These are phyloP conservation scores for Hydrozoanthus gracilis DNA, from an alignment of 92 coral and sea anemone genomes.

Conservation along the genomic window DNA sequence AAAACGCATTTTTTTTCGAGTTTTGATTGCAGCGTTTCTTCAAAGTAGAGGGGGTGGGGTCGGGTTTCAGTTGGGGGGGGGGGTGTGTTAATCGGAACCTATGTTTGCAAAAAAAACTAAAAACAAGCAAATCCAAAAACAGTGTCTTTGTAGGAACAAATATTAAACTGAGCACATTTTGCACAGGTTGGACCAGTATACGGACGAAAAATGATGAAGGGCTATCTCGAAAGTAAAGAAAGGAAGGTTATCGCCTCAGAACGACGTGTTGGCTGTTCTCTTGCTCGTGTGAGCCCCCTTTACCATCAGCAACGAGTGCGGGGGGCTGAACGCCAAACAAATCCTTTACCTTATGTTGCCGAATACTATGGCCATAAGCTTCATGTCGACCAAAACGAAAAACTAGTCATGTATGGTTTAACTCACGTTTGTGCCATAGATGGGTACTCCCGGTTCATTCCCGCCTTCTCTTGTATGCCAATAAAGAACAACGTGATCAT, in stretches of 20 bases:
- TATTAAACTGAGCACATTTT: too few species aligned
- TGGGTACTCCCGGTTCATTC: constrained; percentile 55
- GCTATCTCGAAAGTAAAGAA: constrained; percentile 53
- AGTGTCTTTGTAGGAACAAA: too few species aligned
- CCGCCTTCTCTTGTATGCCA: constrained; percentile 59
- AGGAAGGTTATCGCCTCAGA: constrained; percentile 44
- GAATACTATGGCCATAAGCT: constrained; percentile 57
- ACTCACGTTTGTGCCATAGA: constrained; percentile 63
- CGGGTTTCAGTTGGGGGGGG: too few species aligned
- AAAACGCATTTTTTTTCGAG: neutral
- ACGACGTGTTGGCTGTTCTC: constrained; percentile 48
- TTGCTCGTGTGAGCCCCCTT: constrained; percentile 36
- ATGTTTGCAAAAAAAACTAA: too few species aligned
- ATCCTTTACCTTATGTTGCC: constrained; percentile 55
- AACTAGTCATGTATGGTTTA: constrained; percentile 53
- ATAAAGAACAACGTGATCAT: constrained; percentile 60
- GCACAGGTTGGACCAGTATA: constrained; percentile 58
- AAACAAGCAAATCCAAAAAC: too few species aligned
- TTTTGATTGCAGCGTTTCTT: neutral
- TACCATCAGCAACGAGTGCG: constrained; percentile 38
- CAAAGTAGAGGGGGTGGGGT: too few species aligned
- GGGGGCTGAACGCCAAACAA: constrained; percentile 50
- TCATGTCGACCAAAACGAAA: constrained; percentile 54
- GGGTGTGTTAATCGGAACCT: too few species aligned
- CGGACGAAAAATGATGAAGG: constrained; percentile 61